Percentiles rank a stretch among this genome's conserved stretches.
Conservation (phyloP, 2,888 invertebrate genomes). For the Leucophenga maculata region DNA sequence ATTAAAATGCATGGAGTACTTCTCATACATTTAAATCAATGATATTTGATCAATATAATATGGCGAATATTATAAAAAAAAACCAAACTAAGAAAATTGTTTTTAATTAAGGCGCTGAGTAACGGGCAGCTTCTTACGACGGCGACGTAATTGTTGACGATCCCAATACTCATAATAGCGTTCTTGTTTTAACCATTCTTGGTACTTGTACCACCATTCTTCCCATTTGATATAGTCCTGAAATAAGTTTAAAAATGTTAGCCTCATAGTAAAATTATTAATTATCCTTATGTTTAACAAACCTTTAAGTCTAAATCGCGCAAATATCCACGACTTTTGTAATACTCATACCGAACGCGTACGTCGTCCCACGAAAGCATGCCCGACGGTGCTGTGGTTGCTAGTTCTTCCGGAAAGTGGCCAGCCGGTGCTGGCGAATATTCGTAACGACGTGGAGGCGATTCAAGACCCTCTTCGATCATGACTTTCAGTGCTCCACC, state of each 20-base stretch:
- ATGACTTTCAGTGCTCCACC: slow-evolving; percentile 84
- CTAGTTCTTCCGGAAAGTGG: slow-evolving; percentile 83
- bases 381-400: slow-evolving; percentile 80
- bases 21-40: too few relatives aligned
- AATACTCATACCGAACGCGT: slow-evolving; percentile 88
- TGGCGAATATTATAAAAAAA: too few relatives aligned
- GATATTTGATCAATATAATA: too few relatives aligned
- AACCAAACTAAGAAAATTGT: background rate
- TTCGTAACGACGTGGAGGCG: slow-evolving; percentile 75
- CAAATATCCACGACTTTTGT: slow-evolving; percentile 89
- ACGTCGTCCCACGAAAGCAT: slow-evolving; percentile 92
- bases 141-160: slow-evolving; percentile 71
- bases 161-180: slow-evolving; percentile 73
- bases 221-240: slow-evolving; percentile 93
- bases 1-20: too few relatives aligned
- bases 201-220: slow-evolving; percentile 93
- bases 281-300: background rate
- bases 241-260: background rate
- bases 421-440: slow-evolving; percentile 81
- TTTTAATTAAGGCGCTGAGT: slow-evolving; percentile 70
- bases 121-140: slow-evolving; percentile 72
- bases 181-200: slow-evolving; percentile 86
- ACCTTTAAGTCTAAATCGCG: slow-evolving; percentile 76
- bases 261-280: background rate
- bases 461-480: slow-evolving; percentile 79